Percentiles rank a stretch among this genome's conserved stretches.
Conservation (phyloP, 2,113 vertebrate species). For the Lamprotornis superbus region DNA sequence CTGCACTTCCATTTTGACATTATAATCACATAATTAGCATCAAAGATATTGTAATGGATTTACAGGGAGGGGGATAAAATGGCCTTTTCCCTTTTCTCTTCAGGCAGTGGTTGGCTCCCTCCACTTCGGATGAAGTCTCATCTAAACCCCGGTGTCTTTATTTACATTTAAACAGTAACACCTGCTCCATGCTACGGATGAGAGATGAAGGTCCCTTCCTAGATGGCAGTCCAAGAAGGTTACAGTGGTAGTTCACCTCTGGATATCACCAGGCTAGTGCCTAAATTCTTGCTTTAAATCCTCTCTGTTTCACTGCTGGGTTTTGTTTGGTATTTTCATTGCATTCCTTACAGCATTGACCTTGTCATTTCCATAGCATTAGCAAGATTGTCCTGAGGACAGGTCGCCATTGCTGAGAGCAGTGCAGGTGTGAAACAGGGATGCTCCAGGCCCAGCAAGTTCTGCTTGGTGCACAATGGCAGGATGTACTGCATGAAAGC, state of each 20-base stretch:
- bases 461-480: background rate
- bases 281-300: background rate
- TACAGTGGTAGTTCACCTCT: background rate
- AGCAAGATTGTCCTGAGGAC: background rate
- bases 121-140: background rate
- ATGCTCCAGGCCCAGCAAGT: background rate
- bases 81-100: background rate
- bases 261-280: background rate
- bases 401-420: accelerated
- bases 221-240: background rate
- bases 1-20: background rate
- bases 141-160: background rate
- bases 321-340: background rate
- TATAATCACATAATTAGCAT: background rate
- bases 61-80: background rate
- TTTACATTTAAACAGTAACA: background rate
- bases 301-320: background rate
- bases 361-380: background rate
- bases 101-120: background rate
- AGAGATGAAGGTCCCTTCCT: background rate
- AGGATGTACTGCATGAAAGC: accelerated
- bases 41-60: background rate
- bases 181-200: background rate
- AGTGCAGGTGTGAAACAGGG: background rate
- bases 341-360: background rate